Conservation (phyloP, 1,140 invertebrate genomes). For the Atta cephalotes region DNA sequence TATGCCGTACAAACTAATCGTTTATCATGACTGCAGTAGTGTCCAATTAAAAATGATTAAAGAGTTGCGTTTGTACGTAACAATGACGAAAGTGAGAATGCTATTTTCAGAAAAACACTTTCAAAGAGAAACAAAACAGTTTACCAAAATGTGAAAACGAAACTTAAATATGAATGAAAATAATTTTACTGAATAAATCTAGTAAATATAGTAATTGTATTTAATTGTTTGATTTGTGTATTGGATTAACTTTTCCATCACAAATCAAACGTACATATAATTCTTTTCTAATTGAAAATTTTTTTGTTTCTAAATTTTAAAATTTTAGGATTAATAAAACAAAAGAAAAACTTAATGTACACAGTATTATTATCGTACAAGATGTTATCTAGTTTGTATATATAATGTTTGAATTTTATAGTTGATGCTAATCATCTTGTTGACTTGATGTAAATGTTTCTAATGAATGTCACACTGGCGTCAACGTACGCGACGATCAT, state of each 20-base stretch:
- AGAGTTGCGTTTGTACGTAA: not conserved
- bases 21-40: not conserved
- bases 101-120: not conserved
- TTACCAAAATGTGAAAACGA: not conserved
- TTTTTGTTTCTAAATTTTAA: not conserved
- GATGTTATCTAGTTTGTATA: not conserved
- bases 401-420: constrained; percentile 19
- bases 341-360: constrained; percentile 17
- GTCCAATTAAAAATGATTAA: constrained; percentile 33
- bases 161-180: not conserved
- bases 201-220: not conserved
- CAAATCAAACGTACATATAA: not conserved
- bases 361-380: not conserved
- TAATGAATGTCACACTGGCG: constrained; percentile 47
- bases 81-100: not conserved
- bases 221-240: not conserved
- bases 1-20: constrained; percentile 2
- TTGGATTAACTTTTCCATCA: not conserved
- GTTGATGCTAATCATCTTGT: constrained; percentile 68
- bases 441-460: constrained; percentile 63
- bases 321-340: constrained; percentile 7
- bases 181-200: not conserved
- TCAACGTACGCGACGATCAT: constrained; percentile 12
- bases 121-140: not conserved
- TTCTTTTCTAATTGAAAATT: not conserved